Evolutionary conservation across 92 coral and sea anemone species (phyloP).

Genomic region (Desmophyllum pertusum): DNA sequence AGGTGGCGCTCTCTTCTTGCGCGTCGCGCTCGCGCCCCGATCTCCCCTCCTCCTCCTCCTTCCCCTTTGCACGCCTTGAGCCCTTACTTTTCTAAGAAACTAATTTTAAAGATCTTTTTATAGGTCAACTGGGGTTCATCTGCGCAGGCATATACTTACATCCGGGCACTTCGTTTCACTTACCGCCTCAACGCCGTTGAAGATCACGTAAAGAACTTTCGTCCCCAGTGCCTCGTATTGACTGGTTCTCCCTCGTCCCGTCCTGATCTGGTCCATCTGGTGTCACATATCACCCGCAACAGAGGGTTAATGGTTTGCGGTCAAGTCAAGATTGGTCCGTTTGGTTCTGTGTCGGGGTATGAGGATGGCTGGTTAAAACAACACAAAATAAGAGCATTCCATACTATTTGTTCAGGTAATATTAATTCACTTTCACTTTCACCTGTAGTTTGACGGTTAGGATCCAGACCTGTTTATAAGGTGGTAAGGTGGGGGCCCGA

Average conservation of each 20-base stretch:
- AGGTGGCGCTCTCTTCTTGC: too few relatives aligned
- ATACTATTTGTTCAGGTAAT: slow-evolving; percentile 87
- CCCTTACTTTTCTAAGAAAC: too few relatives aligned
- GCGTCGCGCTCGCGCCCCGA: too few relatives aligned
- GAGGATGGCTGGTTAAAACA: slow-evolving; percentile 82
- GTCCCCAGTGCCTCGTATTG: slow-evolving; percentile 97
- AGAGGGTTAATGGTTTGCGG: slow-evolving; percentile 97
- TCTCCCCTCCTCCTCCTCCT: too few relatives aligned
- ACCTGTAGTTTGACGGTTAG: too few relatives aligned
- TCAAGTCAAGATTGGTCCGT: slow-evolving; percentile 76
- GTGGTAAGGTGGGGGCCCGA: too few relatives aligned
- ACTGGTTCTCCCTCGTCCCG: slow-evolving; percentile 91
- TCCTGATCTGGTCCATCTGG: slow-evolving; percentile 88
- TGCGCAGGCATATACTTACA: slow-evolving; percentile 96
- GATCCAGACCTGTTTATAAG: too few relatives aligned
- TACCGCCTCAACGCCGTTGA: slow-evolving; percentile 90
- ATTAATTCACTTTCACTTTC: too few relatives aligned
- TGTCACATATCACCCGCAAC: slow-evolving; percentile 91
- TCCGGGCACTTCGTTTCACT: slow-evolving; percentile 90
- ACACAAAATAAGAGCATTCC: slow-evolving; percentile 87
- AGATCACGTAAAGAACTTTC: slow-evolving; percentile 98
- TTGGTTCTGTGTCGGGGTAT: slow-evolving; percentile 42
- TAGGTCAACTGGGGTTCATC: slow-evolving; percentile 99
- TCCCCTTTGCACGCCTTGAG: too few relatives aligned
- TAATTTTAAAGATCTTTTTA: background rate